phyloP scores from a whole-genome alignment of 2,113 vertebrate genomes.

The Montifringilla adamsi region DNA sequence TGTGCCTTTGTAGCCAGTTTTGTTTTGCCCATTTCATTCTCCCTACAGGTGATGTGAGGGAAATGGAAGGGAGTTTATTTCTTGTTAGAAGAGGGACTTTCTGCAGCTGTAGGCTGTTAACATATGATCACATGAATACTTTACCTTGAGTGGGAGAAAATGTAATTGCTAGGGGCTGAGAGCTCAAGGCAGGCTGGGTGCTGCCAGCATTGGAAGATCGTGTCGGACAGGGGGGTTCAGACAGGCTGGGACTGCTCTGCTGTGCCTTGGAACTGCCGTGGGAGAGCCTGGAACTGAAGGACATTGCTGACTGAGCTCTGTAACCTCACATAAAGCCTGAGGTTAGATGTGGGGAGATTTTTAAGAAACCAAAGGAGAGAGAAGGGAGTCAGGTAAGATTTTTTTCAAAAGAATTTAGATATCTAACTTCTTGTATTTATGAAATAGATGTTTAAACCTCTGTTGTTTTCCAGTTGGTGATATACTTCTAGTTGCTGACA shows the following conservation, averaged over 20 bases:
- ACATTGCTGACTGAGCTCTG: neutral
- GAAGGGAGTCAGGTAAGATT: neutral
- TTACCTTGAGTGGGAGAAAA: neutral
- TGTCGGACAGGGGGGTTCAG: fast-evolving
- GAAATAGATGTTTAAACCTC: neutral
- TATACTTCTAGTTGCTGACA: neutral
- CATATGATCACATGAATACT: neutral
- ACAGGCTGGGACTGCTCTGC: neutral
- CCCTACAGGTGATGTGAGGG: neutral
- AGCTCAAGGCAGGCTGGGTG: neutral
- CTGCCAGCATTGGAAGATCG: neutral
- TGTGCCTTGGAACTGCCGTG: fast-evolving
- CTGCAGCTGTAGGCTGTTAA: neutral
- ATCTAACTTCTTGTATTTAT: neutral
- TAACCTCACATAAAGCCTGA: neutral
- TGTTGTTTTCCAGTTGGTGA: neutral
- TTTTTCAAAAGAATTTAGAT: neutral
- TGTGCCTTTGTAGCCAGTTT: neutral
- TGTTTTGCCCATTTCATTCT: neutral
- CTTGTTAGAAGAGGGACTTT: neutral
- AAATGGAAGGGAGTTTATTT: neutral
- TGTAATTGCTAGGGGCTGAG: neutral
- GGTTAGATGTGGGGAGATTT: neutral
- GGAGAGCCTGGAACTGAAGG: neutral
- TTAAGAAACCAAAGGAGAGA: neutral